A percentile compares a stretch with the other conserved stretches of the same genome.
Evolutionary conservation across 2,797 vertebrate genomes (phyloP).

Genomic region (Botia kubotai): DNA sequence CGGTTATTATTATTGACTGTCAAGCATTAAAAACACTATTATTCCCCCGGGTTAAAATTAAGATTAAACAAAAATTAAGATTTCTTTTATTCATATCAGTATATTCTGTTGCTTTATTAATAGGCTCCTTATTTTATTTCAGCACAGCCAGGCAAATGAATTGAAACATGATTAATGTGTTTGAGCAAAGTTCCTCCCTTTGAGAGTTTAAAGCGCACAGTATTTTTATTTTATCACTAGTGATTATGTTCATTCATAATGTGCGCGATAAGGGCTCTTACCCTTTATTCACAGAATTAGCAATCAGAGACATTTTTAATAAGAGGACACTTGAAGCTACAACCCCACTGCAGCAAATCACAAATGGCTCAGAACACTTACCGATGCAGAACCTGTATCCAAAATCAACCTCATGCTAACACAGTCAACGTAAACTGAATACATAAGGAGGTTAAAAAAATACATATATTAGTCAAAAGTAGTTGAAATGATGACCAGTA

Average conservation of each 20-base stretch:
- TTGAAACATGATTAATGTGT: conserved; percentile 1
- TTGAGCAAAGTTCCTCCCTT: background rate
- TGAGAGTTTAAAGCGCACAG: background rate
- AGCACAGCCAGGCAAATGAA: background rate
- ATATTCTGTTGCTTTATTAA: background rate
- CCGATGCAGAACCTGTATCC: background rate
- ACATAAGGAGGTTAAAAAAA: background rate
- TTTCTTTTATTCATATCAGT: background rate
- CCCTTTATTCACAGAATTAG: conserved; percentile 36
- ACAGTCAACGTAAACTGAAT: background rate
- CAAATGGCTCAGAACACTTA: conserved; percentile 2
- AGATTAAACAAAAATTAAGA: background rate
- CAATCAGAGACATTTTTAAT: conserved; percentile 32
- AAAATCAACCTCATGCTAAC: conserved; percentile 32
- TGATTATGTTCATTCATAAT: conserved; percentile 30
- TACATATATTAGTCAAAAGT: no score
- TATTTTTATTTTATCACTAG: conserved; percentile 18
- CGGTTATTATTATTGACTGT: background rate
- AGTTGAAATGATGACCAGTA: background rate
- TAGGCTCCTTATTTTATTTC: background rate
- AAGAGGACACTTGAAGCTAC: conserved; percentile 27
- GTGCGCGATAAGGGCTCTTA: conserved; percentile 18
- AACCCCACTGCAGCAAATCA: conserved; percentile 37
- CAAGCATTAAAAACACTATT: background rate
- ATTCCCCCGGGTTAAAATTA: background rate